Conservation (phyloP, 1,140 invertebrate species). For the Contarinia nasturtii region DNA sequence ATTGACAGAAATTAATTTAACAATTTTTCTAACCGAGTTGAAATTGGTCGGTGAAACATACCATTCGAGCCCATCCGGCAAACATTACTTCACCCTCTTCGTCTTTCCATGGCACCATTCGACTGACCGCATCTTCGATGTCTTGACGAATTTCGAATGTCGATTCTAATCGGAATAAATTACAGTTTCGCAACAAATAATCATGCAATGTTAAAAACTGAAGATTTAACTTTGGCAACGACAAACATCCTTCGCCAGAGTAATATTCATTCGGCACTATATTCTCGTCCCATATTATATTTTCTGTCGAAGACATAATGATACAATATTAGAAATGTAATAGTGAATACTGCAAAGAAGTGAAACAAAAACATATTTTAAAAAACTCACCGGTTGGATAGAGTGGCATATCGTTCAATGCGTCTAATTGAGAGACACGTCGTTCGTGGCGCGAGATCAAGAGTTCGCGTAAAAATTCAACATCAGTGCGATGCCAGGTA, state of each 20-base stretch:
- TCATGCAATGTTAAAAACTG: constrained; percentile 98
- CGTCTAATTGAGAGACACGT: constrained; percentile 79
- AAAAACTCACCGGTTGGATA: constrained; percentile 61
- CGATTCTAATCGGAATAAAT: constrained; percentile 92
- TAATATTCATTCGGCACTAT: constrained; percentile 95
- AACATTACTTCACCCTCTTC: constrained; percentile 79
- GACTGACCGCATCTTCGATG: constrained; percentile 87
- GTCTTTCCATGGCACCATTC: constrained; percentile 83
- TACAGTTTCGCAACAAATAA: constrained; percentile 94
- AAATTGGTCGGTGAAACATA: too few species aligned
- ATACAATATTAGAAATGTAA: too few species aligned
- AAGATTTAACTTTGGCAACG: constrained; percentile 92
- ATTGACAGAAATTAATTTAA: constrained; percentile 30
- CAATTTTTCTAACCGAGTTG: too few species aligned
- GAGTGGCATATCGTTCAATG: constrained; percentile 92
- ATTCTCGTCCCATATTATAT: constrained; percentile 98
- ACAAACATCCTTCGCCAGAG: constrained; percentile 83
- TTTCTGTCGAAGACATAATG: constrained; percentile 35
- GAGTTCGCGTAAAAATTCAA: constrained; percentile 67
- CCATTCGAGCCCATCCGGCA: constrained; percentile 79
- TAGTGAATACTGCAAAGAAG: too few species aligned
- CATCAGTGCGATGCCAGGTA: constrained; percentile 55
- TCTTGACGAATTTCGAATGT: constrained; percentile 98
- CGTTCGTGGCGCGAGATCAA: constrained; percentile 77
- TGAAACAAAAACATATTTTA: too few species aligned